A percentile compares a stretch with the other conserved stretches of the same genome.
Evolutionary conservation across 2,113 vertebrate species (phyloP).

Genomic region (Phaethornis superciliosus): DNA sequence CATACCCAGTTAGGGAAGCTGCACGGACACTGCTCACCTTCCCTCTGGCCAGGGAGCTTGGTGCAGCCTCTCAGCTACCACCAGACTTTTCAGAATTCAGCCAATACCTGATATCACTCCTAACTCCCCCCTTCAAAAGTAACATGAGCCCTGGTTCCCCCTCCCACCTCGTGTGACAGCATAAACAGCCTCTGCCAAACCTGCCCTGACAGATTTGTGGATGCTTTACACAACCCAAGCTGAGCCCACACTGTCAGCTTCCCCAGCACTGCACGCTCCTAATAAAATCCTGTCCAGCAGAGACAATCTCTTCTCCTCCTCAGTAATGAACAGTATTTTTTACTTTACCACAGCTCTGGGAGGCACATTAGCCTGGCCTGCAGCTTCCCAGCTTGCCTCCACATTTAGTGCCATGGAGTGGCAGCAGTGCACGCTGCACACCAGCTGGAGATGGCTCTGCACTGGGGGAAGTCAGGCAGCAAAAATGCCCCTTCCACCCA

Average conservation of each 20-base stretch:
- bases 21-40: neutral
- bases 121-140: neutral
- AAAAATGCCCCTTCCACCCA: neutral
- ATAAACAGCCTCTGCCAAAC: neutral
- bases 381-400: neutral
- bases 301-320: neutral
- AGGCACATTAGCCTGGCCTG: neutral
- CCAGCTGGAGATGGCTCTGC: fast-evolving
- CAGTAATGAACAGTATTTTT: neutral
- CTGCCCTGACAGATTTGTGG: neutral
- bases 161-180: fast-evolving
- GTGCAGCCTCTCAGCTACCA: neutral
- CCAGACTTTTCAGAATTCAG: neutral
- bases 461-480: fast-evolving
- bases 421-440: constrained; percentile 9
- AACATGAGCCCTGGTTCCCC: neutral
- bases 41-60: neutral
- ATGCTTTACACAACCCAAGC: neutral
- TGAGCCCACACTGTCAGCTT: neutral
- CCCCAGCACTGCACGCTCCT: neutral
- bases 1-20: neutral
- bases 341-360: neutral
- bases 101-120: neutral
- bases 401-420: neutral
- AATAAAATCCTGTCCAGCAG: neutral